A percentile compares a stretch with the other conserved stretches of the same genome.
Evolutionary conservation across 2,888 invertebrate genomes (phyloP).

Genomic region (Aromia moschata): DNA sequence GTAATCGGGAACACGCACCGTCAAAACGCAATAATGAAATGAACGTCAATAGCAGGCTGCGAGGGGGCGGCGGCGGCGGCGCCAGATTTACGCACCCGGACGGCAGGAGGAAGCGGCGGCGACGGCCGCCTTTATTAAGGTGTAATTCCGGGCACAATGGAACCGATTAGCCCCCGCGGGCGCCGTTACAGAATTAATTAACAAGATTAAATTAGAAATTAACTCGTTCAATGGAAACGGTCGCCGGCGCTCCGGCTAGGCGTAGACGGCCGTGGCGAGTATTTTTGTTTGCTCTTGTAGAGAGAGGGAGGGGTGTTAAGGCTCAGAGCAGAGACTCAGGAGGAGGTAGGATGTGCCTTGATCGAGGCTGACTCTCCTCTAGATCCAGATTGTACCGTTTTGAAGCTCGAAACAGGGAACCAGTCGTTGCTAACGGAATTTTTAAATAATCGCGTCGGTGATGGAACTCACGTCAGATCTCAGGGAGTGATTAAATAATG

Average conservation of each 20-base stretch:
- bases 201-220: slow-evolving; percentile 67
- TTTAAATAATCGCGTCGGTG: too few species aligned
- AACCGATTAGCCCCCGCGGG: slow-evolving; percentile 63
- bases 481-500: too few species aligned
- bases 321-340: too few species aligned
- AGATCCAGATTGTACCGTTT: too few species aligned
- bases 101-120: slow-evolving; percentile 36
- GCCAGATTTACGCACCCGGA: slow-evolving; percentile 16
- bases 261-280: slow-evolving; percentile 22
- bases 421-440: too few species aligned
- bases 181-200: slow-evolving; percentile 64
- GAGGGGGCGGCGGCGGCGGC: slow-evolving; percentile 45
- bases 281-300: slow-evolving; percentile 42
- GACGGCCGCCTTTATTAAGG: slow-evolving; percentile 56
- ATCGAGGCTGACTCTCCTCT: too few species aligned
- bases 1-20: slow-evolving; percentile 48
- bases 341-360: too few species aligned
- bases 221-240: slow-evolving; percentile 62
- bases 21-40: slow-evolving; percentile 54
- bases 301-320: too few species aligned
- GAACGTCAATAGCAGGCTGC: slow-evolving; percentile 55
- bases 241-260: slow-evolving; percentile 19
- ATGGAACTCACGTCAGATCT: too few species aligned
- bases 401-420: too few species aligned
- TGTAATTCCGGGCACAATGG: slow-evolving; percentile 62